Evolutionary conservation across 2,113 vertebrate species (phyloP).

Genomic region (Pyxicephalus adspersus): DNA sequence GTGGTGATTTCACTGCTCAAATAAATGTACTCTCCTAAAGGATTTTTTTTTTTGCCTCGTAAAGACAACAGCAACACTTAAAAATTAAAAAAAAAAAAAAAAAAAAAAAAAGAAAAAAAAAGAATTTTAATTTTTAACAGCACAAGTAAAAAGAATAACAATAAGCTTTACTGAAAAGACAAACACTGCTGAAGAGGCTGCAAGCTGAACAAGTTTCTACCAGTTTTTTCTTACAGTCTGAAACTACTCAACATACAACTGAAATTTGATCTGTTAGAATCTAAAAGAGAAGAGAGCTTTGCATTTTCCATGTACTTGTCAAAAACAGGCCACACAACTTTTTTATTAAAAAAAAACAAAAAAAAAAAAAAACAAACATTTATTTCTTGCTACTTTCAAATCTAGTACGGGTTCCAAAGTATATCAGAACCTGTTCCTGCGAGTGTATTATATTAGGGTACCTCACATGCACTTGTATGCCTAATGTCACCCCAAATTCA

Average conservation of each 20-base stretch:
- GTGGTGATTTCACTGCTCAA: too few relatives aligned
- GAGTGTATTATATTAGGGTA: too few relatives aligned
- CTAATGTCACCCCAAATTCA: too few relatives aligned
- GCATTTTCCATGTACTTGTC: constrained; percentile 27
- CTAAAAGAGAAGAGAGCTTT: constrained; percentile 15
- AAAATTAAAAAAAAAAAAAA: too few relatives aligned
- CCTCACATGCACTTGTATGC: too few relatives aligned
- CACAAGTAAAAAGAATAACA: too few relatives aligned
- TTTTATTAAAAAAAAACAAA: constrained; percentile 2
- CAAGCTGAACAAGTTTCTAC: constrained; percentile 35
- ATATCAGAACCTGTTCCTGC: too few relatives aligned
- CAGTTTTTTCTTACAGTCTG: constrained; percentile 20
- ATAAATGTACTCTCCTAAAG: too few relatives aligned
- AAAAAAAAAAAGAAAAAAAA: too few relatives aligned
- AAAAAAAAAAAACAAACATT: not conserved
- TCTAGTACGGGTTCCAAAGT: not conserved
- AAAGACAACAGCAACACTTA: too few relatives aligned
- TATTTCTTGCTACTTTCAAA: not conserved
- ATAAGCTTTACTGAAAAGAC: not conserved
- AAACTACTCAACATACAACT: constrained; percentile 16
- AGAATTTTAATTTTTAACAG: too few relatives aligned
- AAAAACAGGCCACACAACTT: constrained; percentile 12
- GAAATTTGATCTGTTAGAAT: constrained; percentile 7
- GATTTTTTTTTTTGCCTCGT: too few relatives aligned
- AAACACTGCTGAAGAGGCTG: not conserved